A percentile compares a stretch with the other conserved stretches of the same genome.
phyloP scores from a whole-genome alignment of 37 sponge, comb jelly and placozoan species.

The Tethya wilhelma region DNA sequence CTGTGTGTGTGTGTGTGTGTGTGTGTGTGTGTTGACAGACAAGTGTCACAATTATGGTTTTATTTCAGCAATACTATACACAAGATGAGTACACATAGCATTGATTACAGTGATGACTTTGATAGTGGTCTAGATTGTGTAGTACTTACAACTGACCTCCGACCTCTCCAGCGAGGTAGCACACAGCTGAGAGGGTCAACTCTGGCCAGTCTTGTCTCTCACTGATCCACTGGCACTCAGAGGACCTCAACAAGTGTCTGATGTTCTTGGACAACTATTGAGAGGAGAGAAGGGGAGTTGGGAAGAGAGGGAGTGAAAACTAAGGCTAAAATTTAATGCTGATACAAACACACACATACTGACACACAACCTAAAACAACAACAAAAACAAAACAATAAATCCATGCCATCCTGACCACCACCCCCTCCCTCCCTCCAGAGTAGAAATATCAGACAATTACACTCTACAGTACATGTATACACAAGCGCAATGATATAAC shows the following conservation, averaged over 20 bases:
- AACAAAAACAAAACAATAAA: not conserved
- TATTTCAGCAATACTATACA: too few relatives aligned
- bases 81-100: too few relatives aligned
- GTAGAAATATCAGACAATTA: not conserved
- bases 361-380: not conserved
- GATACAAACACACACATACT: not conserved
- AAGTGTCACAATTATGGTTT: too few relatives aligned
- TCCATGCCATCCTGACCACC: not conserved
- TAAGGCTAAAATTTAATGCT: not conserved
- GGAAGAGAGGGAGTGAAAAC: not conserved
- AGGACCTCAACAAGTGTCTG: not conserved
- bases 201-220: conserved; percentile 60
- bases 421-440: not conserved
- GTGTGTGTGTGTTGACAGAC: too few relatives aligned
- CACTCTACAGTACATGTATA: not conserved
- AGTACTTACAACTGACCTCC: conserved; percentile 42
- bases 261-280: not conserved
- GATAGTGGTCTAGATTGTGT: not conserved
- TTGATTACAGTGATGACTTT: not conserved
- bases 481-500: not conserved
- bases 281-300: not conserved
- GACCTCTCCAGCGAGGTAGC: conserved; percentile 78
- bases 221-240: conserved; percentile 50
- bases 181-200: conserved; percentile 63
- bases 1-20: too few relatives aligned